Base-by-base conservation (phyloP, 2,888 invertebrate genomes). In the Aphelenchoides bicaudatus region DNA sequence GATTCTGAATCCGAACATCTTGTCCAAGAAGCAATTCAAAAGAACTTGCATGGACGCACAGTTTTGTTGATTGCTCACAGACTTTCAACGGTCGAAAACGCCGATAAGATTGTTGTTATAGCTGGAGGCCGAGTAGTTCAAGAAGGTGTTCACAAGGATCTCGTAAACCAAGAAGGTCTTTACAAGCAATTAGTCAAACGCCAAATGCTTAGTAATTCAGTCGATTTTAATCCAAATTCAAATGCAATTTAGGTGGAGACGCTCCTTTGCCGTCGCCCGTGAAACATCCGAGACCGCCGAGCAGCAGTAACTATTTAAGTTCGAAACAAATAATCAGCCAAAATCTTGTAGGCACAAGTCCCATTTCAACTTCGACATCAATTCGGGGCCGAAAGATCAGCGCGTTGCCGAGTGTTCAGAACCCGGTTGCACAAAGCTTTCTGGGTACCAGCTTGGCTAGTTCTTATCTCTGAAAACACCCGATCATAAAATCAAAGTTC, bases 41-140 rank as follows among this genome's bases (percentile, higher is more conserved):
- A 77, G 58, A 81, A 80, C 65, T 61, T 76, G 58, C 66, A 72
- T 8, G 70, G 75, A 16, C 62, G 69, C 16, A 83, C 82, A 2
- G 81, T 81, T 37, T 34, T 34, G 13, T 16, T 82, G 38, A 82
- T 83, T 28, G 82, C 82, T 0, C 82, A 83, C 61, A 70, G 83
- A 6, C 73, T 83, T 29, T 80, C 81, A 34, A 83, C 82, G 1
- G 81, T 83, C 37, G 67, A 67, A 56, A 67, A 67, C 46, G 67
- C 67, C 10, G 67, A 67, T 43, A 71, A 67, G 47, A 67, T 67
- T 60, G 61, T 67, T 13, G 67, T 67, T 8, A 66, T 67, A 31
- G 54, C 59, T 23, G 71, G 66, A 13, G 79, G 79, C 8, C 58
- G 59, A 29, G 79, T 80, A 8, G 75, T 72, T 31, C 78, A 79